Evolutionary conservation across 2,113 vertebrate genomes (phyloP), one percentile per base, ranked within the genome.

Genomic region (Eleginops maclovinus): DNA sequence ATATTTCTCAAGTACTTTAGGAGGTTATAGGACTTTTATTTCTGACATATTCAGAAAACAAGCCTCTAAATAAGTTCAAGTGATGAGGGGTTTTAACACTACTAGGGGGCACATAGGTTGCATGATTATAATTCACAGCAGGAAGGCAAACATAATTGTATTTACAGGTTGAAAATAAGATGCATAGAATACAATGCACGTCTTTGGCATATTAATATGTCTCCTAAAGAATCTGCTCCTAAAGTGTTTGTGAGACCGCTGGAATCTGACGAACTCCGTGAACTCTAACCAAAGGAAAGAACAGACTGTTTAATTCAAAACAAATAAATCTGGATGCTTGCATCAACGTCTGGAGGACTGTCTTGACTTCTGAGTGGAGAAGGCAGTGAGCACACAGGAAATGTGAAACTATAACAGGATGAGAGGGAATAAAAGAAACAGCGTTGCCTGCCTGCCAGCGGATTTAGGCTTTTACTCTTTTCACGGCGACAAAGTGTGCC

Each of bases 141-240:
- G 50, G 64, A 26, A 72, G 54, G 46, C 19, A 55, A 43, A 26
- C 0, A 44, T 10, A 3, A 41, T 51, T 14, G 59, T 61, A 69
- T 69, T 36, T 65, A 74, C 41, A 75, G 8, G 73, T 77, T 73
- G 67, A 72, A 78, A 60, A 47, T 17, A 67, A 49, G 31, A 85
- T 82, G 70, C 75, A 84, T 74, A 88, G 75, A 83, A 64, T 26
- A 58, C 6, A 56, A 76, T 31, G 49, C 22, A 64, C n/a, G 50
- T 89, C 87, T 93, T 93, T 92, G 90, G 90, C 88, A 85, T 84
- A 54, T 56, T 49, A 66, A 74, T 14, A 6, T 67, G 56, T 56
- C 65, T 55, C 69, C 36, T 4, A n/a, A 69, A 49, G 2, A 71
- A 43, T 73, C 15, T 2, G 40, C 16, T 31, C 28, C 51, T 58